Conservation (phyloP, 1,140 invertebrate species). For the Cylas formicarius region DNA sequence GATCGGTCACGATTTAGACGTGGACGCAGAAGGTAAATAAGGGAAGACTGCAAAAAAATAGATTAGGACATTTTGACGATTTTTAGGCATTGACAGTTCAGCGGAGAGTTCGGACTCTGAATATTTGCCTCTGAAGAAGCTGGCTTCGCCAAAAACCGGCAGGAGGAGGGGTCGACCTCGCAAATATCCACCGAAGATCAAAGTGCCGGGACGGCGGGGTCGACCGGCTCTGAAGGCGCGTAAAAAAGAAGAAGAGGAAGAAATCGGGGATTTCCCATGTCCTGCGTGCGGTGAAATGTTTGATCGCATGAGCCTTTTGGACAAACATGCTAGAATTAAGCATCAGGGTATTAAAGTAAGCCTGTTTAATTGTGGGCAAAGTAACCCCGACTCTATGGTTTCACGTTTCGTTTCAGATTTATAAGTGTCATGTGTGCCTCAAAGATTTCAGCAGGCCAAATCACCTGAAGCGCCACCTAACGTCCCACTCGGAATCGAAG, state of each 20-base stretch:
- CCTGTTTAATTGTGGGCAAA: not conserved
- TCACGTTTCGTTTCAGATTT: constrained; percentile 14
- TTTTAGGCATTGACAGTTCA: constrained; percentile 17
- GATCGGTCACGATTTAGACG: no score
- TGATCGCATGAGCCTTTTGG: constrained; percentile 25
- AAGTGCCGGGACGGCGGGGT: constrained; percentile 11
- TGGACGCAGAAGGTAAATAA: not conserved
- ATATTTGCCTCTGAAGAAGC: constrained; percentile 13
- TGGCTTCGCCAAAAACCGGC: constrained; percentile 9
- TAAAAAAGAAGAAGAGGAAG: constrained; percentile 23
- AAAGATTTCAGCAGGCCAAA: constrained; percentile 33
- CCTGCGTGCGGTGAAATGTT: constrained; percentile 34
- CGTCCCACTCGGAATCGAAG: constrained; percentile 33
- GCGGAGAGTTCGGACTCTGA: constrained; percentile 18
- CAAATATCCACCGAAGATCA: constrained; percentile 18
- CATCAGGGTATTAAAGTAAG: constrained; percentile 32
- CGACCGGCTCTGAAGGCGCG: constrained; percentile 20
- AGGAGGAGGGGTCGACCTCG: constrained; percentile 16
- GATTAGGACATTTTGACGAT: not conserved
- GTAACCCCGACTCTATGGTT: not conserved
- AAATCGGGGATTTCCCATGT: constrained; percentile 33
- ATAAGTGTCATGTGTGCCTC: constrained; percentile 32
- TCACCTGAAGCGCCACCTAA: constrained; percentile 35
- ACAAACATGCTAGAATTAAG: constrained; percentile 28
- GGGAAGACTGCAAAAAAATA: constrained; percentile 3